Percentiles rank a stretch among this genome's conserved stretches.
These are phyloP conservation scores for Meghimatium bilineatum DNA, from an alignment of 2,888 invertebrate genomes.

Conservation along the genomic window DNA sequence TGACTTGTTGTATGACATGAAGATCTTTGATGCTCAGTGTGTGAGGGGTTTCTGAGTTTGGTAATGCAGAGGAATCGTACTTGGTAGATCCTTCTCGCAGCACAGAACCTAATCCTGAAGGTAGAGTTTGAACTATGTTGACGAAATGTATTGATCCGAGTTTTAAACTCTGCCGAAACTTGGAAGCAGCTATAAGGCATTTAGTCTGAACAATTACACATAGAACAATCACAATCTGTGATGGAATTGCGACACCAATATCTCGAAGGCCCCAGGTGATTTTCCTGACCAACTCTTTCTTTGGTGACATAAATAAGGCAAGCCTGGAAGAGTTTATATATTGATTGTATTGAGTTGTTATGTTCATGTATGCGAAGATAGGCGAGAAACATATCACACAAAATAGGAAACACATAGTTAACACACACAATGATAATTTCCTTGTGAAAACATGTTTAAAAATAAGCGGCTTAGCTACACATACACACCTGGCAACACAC, in stretches of 20 bases:
- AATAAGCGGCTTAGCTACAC: background rate
- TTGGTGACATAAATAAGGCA: background rate
- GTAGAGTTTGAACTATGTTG: background rate
- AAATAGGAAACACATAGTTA: background rate
- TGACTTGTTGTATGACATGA: background rate
- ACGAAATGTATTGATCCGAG: background rate
- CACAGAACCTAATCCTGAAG: background rate
- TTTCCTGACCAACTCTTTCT: slow-evolving; percentile 10
- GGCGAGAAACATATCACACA: background rate
- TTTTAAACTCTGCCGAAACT: background rate
- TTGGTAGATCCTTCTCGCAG: background rate
- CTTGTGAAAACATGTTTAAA: slow-evolving; percentile 3
- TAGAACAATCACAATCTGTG: background rate
- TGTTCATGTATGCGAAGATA: slow-evolving; percentile 5
- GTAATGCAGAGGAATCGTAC: background rate
- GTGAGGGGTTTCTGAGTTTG: background rate
- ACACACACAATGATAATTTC: background rate
- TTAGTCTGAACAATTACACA: slow-evolving; percentile 13
- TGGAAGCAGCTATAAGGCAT: background rate
- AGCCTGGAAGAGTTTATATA: background rate
- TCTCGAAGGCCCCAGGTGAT: background rate
- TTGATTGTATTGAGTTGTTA: background rate
- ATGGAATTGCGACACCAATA: background rate
- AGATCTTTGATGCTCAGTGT: background rate
- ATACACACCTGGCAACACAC: slow-evolving; percentile 24